Evolutionary conservation across 2,113 vertebrate genomes (phyloP), one percentile per base, ranked within the genome.

Genomic region (Rhodinocichla rosea): DNA sequence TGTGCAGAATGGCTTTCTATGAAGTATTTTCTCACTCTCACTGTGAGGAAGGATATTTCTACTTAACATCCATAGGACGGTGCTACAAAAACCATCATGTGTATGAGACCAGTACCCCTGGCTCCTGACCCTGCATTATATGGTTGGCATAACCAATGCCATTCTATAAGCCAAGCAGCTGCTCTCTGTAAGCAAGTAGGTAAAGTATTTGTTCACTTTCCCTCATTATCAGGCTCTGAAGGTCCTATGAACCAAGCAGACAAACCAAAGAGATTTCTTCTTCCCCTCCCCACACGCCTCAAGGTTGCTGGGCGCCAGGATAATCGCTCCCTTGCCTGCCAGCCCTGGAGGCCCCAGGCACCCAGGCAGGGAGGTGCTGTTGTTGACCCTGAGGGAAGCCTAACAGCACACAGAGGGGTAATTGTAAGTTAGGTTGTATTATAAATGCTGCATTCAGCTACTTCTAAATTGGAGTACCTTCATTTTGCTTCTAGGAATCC

Each of bases 81-180:
- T 1, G 0, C 13, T 32, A 33, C 33, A 11, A 49, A 82, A 90
- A 12, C 4, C 27, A 75, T 39, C 19, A 57, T 26, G 4, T 22
- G 5, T 42, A 7, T 12, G 14, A 63, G 26, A n/a, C 15, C 3
- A 11, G 28, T 37, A 39, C 6, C 8, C 30, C 8, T 15, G 21
- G 28, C 30, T 85, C 13, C 56, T 3, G 3, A 64, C 13, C 13
- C 14, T 42, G 13, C 0, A 0, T 26, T 53, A 4, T 5, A 4
- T 30, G 35, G 26, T 9, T n/a, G 28, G 9, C 30, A 23, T 32
- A 45, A 37, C 11, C n/a, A 59, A 14, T 4, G 1, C 12, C 50
- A 23, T 63, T 75, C 30, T 30, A 3, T 21, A 33, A 69, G n/a
- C 30, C 39, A 39, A 40, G 7, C 50, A 40, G n/a, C 14, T 0